Evolutionary conservation across 2,888 invertebrate species (phyloP).

Genomic region (Cabera pusaria): DNA sequence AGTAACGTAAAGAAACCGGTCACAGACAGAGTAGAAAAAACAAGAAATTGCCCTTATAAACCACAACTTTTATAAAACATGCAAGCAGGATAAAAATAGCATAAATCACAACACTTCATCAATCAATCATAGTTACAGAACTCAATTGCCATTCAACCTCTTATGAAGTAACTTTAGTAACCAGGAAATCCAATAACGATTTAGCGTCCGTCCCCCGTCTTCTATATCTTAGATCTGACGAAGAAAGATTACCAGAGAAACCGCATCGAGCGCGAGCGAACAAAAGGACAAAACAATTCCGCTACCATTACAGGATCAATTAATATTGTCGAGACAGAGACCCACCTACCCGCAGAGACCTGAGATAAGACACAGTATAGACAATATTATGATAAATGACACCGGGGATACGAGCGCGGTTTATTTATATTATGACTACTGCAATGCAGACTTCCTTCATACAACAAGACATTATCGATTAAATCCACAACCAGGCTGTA

Average conservation of each 20-base stretch:
- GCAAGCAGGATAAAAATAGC: too few species aligned
- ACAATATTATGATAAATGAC: constrained; percentile 73
- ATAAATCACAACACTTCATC: too few species aligned
- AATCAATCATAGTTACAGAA: too few species aligned
- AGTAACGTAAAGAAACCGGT: too few species aligned
- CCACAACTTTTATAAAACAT: too few species aligned
- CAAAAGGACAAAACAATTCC: constrained; percentile 45
- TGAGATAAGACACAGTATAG: constrained; percentile 56
- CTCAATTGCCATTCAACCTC: too few species aligned
- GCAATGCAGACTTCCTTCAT: constrained; percentile 29
- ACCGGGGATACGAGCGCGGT: constrained; percentile 46
- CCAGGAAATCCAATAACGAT: constrained; percentile 17
- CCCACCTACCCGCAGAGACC: constrained; percentile 57
- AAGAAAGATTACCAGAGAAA: constrained; percentile 30
- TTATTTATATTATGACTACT: constrained; percentile 54
- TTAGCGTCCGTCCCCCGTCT: background rate
- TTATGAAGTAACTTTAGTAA: constrained; percentile 10
- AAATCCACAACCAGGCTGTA: constrained; percentile 34
- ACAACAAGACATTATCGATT: constrained; percentile 52
- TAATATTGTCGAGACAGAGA: constrained; percentile 60
- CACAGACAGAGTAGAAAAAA: too few species aligned
- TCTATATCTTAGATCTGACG: constrained; percentile 25
- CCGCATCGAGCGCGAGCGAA: constrained; percentile 29
- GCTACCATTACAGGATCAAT: constrained; percentile 58
- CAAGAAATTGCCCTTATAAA: too few species aligned